phyloP scores from a whole-genome alignment of 2,797 vertebrate genomes.

The Notolepis coatsorum region DNA sequence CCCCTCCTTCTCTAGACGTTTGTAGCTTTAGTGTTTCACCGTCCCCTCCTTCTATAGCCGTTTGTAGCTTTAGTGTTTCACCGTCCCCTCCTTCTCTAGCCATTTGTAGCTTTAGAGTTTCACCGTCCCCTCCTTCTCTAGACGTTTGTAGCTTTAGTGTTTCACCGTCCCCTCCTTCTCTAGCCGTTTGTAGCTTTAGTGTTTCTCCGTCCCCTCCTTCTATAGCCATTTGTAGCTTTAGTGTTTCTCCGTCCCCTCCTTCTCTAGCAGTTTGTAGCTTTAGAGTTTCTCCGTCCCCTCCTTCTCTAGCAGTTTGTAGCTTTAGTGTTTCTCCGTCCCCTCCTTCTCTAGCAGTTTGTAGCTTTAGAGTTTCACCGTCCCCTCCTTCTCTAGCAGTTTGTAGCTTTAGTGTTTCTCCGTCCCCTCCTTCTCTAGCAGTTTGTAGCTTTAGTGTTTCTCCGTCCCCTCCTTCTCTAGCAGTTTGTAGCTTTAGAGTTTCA shows the following conservation, averaged over 20 bases:
- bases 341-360: slow-evolving; percentile 25
- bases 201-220: slow-evolving; percentile 60
- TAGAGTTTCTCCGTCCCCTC: slow-evolving; percentile 64
- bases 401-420: slow-evolving; percentile 70
- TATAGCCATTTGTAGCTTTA: slow-evolving; percentile 45
- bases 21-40: slow-evolving; percentile 70
- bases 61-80: slow-evolving; percentile 66
- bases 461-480: slow-evolving; percentile 13
- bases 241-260: slow-evolving; percentile 63
- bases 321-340: slow-evolving; percentile 68
- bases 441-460: slow-evolving; percentile 69
- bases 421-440: slow-evolving; percentile 15
- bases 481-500: slow-evolving; percentile 66
- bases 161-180: slow-evolving; percentile 57
- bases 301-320: slow-evolving; percentile 29
- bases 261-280: slow-evolving; percentile 41
- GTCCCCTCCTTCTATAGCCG: slow-evolving; percentile 13
- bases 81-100: slow-evolving; percentile 33
- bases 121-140: slow-evolving; percentile 44
- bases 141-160: slow-evolving; percentile 54
- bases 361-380: slow-evolving; percentile 70
- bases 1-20: slow-evolving; percentile 14
- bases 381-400: slow-evolving; percentile 21
- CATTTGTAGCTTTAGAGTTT: slow-evolving; percentile 62
- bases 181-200: slow-evolving; percentile 49